Evolutionary conservation across 2,113 vertebrate species (phyloP), one percentile per base, ranked within the genome.

Genomic region (Epinephelus moara): DNA sequence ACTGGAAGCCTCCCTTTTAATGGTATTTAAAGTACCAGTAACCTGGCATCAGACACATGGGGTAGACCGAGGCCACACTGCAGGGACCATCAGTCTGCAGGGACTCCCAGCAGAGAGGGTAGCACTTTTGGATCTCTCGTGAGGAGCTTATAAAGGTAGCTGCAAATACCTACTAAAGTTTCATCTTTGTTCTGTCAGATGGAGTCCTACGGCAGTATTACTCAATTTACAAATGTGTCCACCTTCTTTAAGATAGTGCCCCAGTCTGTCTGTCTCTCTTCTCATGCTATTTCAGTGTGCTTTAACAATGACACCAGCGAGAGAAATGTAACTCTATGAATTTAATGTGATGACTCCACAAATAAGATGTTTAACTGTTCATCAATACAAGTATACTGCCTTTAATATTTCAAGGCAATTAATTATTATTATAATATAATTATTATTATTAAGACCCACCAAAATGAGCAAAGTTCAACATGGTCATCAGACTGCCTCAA

Each of bases 11-110:
- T 73, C 23, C 17, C 3, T 78, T 53, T 18, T 64, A 4, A 77
- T 64, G 72, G 78, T 70, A 75, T 85, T 81, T 78, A 81, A 77
- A 69, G 62, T 30, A 33, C 42, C 6, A 64, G 59, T 70, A 37
- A 78, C 56, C 77, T 73, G 73, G 42, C 68, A 77, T 74, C 86
- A 73, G 68, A 52, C 77, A 42, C 57, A 45, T 7, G 49, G 63
- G 67, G 66, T 15, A 57, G 56, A 61, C 30, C 0, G 11, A 18
- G 37, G 63, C 52, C 52, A 62, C 70, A 19, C 55, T 72, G 60
- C 49, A 23, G 68, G 69, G n/a, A 88, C 60, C 50, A 14, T 74
- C 3, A 61, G 25, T 64, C 74, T 49, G 66, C 61, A 52, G 62
- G 70, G 75, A 61, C 47, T 50, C n/a, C 27, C 45, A 17, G 53